Conservation (phyloP, 2,113 vertebrate genomes). For the Oryzias woworae region DNA sequence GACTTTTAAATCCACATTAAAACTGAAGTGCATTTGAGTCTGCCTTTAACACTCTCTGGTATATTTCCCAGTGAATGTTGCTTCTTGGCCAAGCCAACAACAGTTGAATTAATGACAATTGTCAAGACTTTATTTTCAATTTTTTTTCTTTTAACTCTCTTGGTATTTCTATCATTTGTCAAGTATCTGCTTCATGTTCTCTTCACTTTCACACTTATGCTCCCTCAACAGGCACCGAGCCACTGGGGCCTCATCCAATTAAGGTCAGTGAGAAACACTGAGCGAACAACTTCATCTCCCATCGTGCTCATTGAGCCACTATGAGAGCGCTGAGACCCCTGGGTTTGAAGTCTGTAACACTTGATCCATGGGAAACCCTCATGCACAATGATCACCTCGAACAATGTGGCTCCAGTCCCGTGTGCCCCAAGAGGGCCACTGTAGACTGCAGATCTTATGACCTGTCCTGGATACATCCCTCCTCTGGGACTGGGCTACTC, state of each 20-base stretch:
- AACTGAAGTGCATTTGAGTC: too few relatives aligned
- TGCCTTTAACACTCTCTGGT: too few relatives aligned
- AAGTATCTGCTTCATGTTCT: neutral
- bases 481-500: conserved; percentile 59
- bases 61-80: too few relatives aligned
- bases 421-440: conserved; percentile 64
- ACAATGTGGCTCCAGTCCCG: conserved; percentile 71
- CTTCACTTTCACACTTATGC: neutral
- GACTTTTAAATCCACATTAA: too few relatives aligned
- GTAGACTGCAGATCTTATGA: conserved; percentile 66
- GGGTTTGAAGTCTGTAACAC: conserved; percentile 68
- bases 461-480: conserved; percentile 71
- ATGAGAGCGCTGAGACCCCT: conserved; percentile 64
- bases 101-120: too few relatives aligned
- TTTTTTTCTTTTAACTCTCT: neutral
- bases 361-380: conserved; percentile 76
- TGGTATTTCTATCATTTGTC: neutral
- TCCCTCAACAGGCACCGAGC: conserved; percentile 8
- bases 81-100: too few relatives aligned
- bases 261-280: conserved; percentile 48
- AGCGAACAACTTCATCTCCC: conserved; percentile 59
- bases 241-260: conserved; percentile 43
- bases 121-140: neutral
- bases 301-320: conserved; percentile 57
- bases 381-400: conserved; percentile 62